phyloP scores from a whole-genome alignment of 1,140 invertebrate species.

The Meloidogyne exigua region DNA sequence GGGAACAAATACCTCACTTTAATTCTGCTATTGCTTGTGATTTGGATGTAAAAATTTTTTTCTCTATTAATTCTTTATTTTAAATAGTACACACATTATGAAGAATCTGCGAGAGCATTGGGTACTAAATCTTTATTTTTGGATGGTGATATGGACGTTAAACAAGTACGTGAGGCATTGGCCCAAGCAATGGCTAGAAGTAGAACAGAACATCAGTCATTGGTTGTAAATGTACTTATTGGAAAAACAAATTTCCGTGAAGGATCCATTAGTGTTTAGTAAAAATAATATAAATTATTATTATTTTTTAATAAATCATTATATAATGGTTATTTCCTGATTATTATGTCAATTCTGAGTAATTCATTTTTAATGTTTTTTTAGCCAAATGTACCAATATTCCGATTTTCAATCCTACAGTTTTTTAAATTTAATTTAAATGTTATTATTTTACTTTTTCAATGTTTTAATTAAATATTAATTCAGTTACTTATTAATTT shows the following conservation, averaged over 20 bases:
- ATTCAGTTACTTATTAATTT: too few species aligned
- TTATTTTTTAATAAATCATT: too few species aligned
- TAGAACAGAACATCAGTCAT: conserved; percentile 64
- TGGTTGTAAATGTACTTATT: conserved; percentile 71
- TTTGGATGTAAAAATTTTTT: conserved; percentile 65
- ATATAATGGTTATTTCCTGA: too few species aligned
- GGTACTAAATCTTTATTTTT: conserved; percentile 69
- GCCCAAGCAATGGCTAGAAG: conserved; percentile 65
- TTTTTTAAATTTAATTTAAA: too few species aligned
- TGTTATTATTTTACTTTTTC: too few species aligned
- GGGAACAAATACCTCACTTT: conserved; percentile 72
- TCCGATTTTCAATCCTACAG: too few species aligned
- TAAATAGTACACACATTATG: conserved; percentile 46
- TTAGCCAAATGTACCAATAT: too few species aligned
- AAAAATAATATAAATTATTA: conserved; percentile 22
- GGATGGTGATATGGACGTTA: conserved; percentile 65
- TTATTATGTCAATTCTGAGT: too few species aligned
- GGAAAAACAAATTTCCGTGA: conserved; percentile 72
- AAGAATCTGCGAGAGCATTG: conserved; percentile 67
- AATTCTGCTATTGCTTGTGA: conserved; percentile 70
- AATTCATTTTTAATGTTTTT: too few species aligned
- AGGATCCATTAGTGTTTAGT: conserved; percentile 71
- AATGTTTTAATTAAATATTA: too few species aligned
- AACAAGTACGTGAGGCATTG: conserved; percentile 59
- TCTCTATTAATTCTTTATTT: not conserved